Evolutionary conservation across 2,888 invertebrate species (phyloP).

Genomic region (Bombylius discolor): DNA sequence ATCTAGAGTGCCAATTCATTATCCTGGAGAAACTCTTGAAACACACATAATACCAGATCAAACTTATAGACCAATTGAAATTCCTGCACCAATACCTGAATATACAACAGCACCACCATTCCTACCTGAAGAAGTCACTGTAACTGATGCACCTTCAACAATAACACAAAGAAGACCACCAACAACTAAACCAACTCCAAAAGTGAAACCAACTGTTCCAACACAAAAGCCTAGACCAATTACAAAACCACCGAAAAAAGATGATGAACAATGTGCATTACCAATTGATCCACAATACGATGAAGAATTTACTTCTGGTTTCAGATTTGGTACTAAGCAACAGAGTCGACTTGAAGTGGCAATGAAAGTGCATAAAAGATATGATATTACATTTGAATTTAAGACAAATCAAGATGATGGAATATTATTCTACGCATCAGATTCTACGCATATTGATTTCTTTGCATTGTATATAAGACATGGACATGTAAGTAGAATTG

Average conservation of each 20-base stretch:
- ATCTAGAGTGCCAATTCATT: conserved; percentile 21
- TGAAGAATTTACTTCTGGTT: conserved; percentile 29
- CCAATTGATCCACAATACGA: conserved; percentile 31
- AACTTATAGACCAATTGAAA: conserved; percentile 6
- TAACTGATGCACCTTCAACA: neutral
- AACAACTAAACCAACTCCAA: conserved; percentile 20
- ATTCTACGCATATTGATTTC: conserved; percentile 50
- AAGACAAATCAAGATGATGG: conserved; percentile 60
- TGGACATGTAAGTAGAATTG: conserved; percentile 46
- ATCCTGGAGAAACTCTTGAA: conserved; percentile 23
- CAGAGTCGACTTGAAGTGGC: conserved; percentile 60
- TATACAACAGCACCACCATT: neutral
- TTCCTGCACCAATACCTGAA: conserved; percentile 10
- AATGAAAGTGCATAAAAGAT: conserved; percentile 48
- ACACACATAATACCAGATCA: neutral
- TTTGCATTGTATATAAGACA: conserved; percentile 62
- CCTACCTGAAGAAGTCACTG: neutral
- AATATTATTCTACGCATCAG: conserved; percentile 68
- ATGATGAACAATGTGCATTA: conserved; percentile 27
- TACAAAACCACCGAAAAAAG: conserved; percentile 14
- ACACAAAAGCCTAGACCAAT: conserved; percentile 4
- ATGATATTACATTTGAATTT: conserved; percentile 66
- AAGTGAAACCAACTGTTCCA: too few relatives aligned
- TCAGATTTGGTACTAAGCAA: conserved; percentile 40
- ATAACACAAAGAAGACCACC: conserved; percentile 20